Evolutionary conservation across 2,888 invertebrate genomes (phyloP), one percentile per base, ranked within the genome.

Genomic region (Nomada goodeniana): DNA sequence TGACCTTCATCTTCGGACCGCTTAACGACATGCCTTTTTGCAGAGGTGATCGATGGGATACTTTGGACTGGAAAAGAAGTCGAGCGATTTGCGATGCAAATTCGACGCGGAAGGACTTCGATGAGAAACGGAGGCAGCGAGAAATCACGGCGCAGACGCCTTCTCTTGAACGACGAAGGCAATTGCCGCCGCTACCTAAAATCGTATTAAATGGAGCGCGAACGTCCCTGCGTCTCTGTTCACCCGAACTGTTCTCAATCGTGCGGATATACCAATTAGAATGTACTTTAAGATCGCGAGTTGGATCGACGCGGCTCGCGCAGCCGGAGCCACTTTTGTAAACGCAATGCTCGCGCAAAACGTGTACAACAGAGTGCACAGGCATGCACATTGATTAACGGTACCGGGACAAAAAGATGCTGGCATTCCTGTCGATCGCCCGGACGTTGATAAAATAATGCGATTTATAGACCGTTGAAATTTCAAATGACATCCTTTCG

Each of bases 121-220:
- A n/a, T 11, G 47, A 59, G 23, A 23, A 65, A 63, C 61, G 29
- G 13, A 75, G 75, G 69, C 67, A 59, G 71, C 52, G 50, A 36
- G 0, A 61, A 61, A 77, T 10, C 7, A 10, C 50, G 1, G 11
- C 10, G 10, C 9, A 44, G 76, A 68, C 84, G 53, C 67, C 60
- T 64, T 80, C 88, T 87, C 79, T 82, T 81, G 84, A 85, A 86
- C 86, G 83, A 85, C 78, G 76, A 80, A 83, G 61, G 61, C 75
- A 78, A 73, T 80, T 82, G 71, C 75, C 77, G 77, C 80, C 80
- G 61, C 60, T 81, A 73, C 82, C 83, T 84, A 85, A 89, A 89
- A 76, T 83, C 82, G 64, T 42, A 52, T 47, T 84, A 87, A 89
- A 57, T 85, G 84, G 89, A 90, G 88, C 88, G 69, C 71, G 78